Percentiles rank a stretch among this genome's conserved stretches.
Evolutionary conservation across 2,113 vertebrate genomes (phyloP).

Genomic region (Elephas maximus): DNA sequence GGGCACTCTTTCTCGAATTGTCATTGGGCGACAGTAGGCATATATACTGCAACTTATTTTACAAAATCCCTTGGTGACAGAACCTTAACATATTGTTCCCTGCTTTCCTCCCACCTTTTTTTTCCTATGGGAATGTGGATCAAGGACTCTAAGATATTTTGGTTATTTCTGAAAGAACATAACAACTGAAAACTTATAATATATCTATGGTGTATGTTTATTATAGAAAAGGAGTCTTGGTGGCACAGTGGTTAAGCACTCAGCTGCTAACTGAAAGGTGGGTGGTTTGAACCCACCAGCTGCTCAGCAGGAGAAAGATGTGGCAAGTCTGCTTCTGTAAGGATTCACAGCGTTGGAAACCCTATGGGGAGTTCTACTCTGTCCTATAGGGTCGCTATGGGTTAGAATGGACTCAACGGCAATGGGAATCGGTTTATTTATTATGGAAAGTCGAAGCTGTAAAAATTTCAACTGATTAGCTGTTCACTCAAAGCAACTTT

Average conservation of each 20-base stretch:
- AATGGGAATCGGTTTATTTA: neutral
- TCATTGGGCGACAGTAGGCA: neutral
- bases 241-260: neutral
- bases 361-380: too few relatives aligned
- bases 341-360: neutral
- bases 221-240: neutral
- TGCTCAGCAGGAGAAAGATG: neutral
- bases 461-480: neutral
- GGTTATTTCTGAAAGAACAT: neutral
- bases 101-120: neutral
- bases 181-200: neutral
- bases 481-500: neutral
- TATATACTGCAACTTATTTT: neutral
- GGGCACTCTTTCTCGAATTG: neutral
- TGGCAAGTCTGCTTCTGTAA: neutral
- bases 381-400: too few relatives aligned
- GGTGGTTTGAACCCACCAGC: too few relatives aligned
- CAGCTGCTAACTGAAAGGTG: neutral
- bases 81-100: neutral
- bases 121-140: neutral
- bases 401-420: neutral
- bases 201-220: neutral
- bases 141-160: conserved; percentile 10
- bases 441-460: neutral
- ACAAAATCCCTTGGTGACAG: neutral